Evolutionary conservation across 2,888 invertebrate species (phyloP).

Genomic region (Miltochrista miniata): DNA sequence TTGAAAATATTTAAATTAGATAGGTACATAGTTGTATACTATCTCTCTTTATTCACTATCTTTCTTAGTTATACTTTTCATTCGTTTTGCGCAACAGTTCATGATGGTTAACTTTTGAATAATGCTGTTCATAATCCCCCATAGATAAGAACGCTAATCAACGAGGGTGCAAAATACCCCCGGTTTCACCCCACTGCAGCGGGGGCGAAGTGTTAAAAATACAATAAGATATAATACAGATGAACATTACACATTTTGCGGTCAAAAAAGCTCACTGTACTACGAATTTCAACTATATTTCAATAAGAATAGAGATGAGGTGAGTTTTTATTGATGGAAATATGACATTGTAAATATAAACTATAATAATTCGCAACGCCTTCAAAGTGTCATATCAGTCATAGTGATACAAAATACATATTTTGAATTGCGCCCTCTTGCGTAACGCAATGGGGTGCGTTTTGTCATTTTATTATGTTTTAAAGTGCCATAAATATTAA

Average conservation of each 20-base stretch:
- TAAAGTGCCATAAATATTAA: slow-evolving; percentile 48
- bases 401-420: slow-evolving; percentile 78
- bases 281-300: slow-evolving; percentile 33
- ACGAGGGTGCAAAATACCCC: slow-evolving; percentile 78
- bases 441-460: slow-evolving; percentile 59
- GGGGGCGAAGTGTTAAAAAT: slow-evolving; percentile 80
- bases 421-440: slow-evolving; percentile 70
- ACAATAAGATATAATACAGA: slow-evolving; percentile 76
- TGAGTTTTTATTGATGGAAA: background rate
- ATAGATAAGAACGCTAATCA: slow-evolving; percentile 81
- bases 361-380: slow-evolving; percentile 79
- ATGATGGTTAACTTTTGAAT: slow-evolving; percentile 35
- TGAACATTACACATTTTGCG: slow-evolving; percentile 19
- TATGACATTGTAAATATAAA: slow-evolving; percentile 30
- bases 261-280: slow-evolving; percentile 8
- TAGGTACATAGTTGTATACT: too few species aligned
- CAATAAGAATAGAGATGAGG: slow-evolving; percentile 18
- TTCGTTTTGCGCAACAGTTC: background rate
- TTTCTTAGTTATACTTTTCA: too few species aligned
- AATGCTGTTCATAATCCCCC: slow-evolving; percentile 61
- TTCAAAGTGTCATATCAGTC: slow-evolving; percentile 82
- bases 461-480: slow-evolving; percentile 53
- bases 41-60: too few species aligned
- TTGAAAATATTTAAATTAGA: too few species aligned
- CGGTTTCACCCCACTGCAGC: slow-evolving; percentile 53